Evolutionary conservation across 2,113 vertebrate species (phyloP).

Genomic region (Colistium nudipinnis): DNA sequence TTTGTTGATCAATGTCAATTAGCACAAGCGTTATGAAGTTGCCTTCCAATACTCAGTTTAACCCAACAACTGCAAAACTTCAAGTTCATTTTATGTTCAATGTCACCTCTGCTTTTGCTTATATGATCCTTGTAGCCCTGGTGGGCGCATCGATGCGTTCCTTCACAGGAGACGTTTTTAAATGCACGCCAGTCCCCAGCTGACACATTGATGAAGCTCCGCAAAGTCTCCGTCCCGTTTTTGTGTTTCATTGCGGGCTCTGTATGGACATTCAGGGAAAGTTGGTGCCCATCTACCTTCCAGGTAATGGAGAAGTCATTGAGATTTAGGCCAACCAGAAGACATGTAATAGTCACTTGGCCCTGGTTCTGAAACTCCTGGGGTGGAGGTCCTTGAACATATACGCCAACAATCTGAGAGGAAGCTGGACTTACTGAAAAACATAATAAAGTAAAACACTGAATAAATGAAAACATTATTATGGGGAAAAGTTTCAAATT

Average conservation of each 20-base stretch:
- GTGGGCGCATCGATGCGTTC: conserved; percentile 60
- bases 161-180: conserved; percentile 69
- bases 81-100: not conserved
- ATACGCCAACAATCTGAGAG: conserved; percentile 51
- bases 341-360: conserved; percentile 65
- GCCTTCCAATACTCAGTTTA: not conserved
- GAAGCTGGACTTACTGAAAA: conserved; percentile 62
- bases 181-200: conserved; percentile 47
- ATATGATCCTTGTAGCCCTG: conserved; percentile 22
- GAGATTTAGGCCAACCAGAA: conserved; percentile 57
- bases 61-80: not conserved
- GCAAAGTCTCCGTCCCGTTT: conserved; percentile 72
- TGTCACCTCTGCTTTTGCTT: conserved; percentile 64
- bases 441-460: not conserved
- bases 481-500: not conserved
- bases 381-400: conserved; percentile 52
- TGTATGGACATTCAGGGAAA: rapidly evolving
- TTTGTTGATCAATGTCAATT: not conserved
- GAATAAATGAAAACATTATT: not conserved
- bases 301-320: conserved; percentile 66
- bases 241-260: conserved; percentile 14
- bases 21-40: not conserved
- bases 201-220: conserved; percentile 51
- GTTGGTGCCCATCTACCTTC: conserved; percentile 35
- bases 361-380: not conserved